Evolutionary conservation across 2,113 vertebrate genomes (phyloP).

Genomic region (Tragulus kanchil): DNA sequence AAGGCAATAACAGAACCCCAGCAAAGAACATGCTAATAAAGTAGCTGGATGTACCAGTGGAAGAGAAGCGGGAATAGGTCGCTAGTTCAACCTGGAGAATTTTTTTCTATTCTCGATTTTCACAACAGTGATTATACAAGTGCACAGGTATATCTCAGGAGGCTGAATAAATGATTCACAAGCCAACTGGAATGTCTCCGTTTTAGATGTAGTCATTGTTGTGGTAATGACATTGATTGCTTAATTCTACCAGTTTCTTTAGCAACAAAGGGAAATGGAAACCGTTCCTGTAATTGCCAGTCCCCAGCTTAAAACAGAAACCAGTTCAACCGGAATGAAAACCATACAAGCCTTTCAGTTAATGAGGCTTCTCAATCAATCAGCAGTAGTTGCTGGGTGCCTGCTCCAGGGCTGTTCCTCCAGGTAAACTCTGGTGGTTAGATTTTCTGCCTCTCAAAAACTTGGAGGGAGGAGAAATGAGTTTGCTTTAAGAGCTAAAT

Average conservation of each 20-base stretch:
- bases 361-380: slow-evolving; percentile 73
- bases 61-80: slow-evolving; percentile 26
- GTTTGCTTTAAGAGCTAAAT: slow-evolving; percentile 44
- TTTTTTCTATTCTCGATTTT: slow-evolving; percentile 53
- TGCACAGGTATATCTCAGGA: slow-evolving; percentile 70
- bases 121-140: slow-evolving; percentile 23
- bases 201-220: slow-evolving; percentile 75
- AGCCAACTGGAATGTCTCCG: slow-evolving; percentile 54
- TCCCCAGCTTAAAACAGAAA: slow-evolving; percentile 49
- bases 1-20: slow-evolving; percentile 40
- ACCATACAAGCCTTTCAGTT: slow-evolving; percentile 26
- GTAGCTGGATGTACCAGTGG: background rate
- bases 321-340: slow-evolving; percentile 55
- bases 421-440: background rate
- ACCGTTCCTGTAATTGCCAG: slow-evolving; percentile 68
- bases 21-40: slow-evolving; percentile 46
- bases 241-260: slow-evolving; percentile 73
- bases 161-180: slow-evolving; percentile 63
- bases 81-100: background rate
- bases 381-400: background rate
- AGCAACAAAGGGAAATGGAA: slow-evolving; percentile 78
- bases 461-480: background rate
- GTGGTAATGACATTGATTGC: slow-evolving; percentile 72
- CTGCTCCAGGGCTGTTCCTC: background rate
- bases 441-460: slow-evolving; percentile 25